phyloP scores from a whole-genome alignment of 2,888 invertebrate genomes.

The Plebejus argus region DNA sequence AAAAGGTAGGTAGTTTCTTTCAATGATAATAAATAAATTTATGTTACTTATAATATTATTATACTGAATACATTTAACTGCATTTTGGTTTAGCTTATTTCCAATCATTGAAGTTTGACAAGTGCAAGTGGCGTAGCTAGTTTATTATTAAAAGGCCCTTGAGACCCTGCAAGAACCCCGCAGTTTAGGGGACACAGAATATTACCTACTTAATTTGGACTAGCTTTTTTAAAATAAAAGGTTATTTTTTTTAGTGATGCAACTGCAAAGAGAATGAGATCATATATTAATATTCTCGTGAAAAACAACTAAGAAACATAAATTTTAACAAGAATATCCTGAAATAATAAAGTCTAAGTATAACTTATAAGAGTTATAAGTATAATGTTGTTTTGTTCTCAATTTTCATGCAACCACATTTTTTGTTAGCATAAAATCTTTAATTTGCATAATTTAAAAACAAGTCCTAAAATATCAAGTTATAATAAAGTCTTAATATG shows the following conservation, averaged over 20 bases:
- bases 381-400: background rate
- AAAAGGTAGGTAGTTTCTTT: no score
- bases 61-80: no score
- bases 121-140: background rate
- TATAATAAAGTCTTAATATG: background rate
- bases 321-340: background rate
- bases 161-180: background rate
- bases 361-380: no score
- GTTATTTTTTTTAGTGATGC: background rate
- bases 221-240: background rate
- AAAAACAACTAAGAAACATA: background rate
- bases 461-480: background rate
- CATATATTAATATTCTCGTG: background rate
- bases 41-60: no score
- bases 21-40: no score
- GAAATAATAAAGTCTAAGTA: background rate
- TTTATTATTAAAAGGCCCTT: background rate
- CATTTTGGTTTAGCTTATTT: no score
- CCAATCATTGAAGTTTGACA: background rate
- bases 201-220: background rate
- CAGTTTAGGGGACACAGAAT: background rate
- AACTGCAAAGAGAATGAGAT: background rate
- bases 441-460: constrained; percentile 26
- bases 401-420: constrained; percentile 8
- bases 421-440: constrained; percentile 27